A percentile compares a stretch with the other conserved stretches of the same genome.
Evolutionary conservation across 2,113 vertebrate genomes (phyloP).

Genomic region (Anoura caudifer): DNA sequence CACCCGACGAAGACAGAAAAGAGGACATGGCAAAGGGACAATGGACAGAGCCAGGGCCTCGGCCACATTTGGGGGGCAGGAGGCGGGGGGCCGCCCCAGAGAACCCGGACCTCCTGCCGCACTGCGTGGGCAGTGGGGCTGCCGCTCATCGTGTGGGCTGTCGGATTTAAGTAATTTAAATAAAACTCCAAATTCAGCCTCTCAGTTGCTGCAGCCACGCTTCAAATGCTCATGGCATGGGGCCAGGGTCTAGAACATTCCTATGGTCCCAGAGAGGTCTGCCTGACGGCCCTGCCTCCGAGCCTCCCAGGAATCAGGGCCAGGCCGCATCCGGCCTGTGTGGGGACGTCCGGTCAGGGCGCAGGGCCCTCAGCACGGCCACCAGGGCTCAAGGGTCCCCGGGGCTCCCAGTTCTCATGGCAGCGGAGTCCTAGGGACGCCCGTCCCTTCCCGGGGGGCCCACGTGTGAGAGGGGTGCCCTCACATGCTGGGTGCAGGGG

Average conservation of each 20-base stretch:
- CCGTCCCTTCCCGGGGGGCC: too few relatives aligned
- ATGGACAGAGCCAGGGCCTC: accelerated
- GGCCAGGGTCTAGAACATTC: neutral
- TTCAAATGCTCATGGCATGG: accelerated
- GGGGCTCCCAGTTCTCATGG: neutral
- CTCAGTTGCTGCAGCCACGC: accelerated
- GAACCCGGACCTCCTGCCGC: neutral
- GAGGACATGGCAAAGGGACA: accelerated
- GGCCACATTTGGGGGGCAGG: accelerated
- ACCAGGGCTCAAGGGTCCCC: accelerated
- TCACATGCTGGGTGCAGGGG: neutral
- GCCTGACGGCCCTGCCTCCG: accelerated
- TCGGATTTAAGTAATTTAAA: neutral
- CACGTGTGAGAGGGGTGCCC: too few relatives aligned
- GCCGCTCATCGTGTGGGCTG: accelerated
- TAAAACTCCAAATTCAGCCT: too few relatives aligned
- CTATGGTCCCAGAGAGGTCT: accelerated
- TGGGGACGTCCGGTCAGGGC: accelerated
- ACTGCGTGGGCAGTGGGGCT: accelerated
- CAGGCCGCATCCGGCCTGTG: accelerated
- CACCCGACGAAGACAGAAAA: neutral
- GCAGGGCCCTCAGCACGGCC: too few relatives aligned
- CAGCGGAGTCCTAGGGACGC: too few relatives aligned
- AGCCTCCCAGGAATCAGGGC: neutral
- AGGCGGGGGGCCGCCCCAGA: too few relatives aligned